phyloP scores from a whole-genome alignment of 1,140 invertebrate genomes.

The Sarcophaga bullata region DNA sequence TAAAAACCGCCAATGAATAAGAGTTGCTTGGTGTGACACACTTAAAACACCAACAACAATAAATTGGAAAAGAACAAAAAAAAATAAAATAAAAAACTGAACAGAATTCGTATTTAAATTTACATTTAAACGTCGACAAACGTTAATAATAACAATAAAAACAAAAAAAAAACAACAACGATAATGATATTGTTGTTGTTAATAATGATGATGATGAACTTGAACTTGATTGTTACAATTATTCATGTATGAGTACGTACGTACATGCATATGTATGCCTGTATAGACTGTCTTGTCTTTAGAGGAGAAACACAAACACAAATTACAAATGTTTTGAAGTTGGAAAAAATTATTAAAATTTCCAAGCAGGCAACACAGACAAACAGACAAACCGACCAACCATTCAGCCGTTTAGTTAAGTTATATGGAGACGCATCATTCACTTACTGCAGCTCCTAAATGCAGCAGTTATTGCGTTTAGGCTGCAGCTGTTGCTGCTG shows the following conservation, averaged over 20 bases:
- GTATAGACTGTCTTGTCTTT: background rate
- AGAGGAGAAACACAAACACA: background rate
- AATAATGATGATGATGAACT: constrained; percentile 18
- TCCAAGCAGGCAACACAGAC: background rate
- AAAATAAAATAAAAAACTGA: too few species aligned
- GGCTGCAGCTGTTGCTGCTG: background rate
- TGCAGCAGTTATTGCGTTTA: background rate
- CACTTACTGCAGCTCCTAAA: background rate
- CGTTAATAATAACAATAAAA: too few species aligned
- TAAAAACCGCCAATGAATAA: too few species aligned
- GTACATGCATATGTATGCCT: background rate
- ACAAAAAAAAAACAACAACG: too few species aligned
- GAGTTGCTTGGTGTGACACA: too few species aligned
- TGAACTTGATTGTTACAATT: constrained; percentile 22
- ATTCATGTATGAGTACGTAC: background rate
- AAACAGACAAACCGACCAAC: background rate
- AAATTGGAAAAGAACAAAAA: too few species aligned
- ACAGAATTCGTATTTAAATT: too few species aligned
- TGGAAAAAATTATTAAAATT: constrained; percentile 2
- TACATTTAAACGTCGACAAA: too few species aligned
- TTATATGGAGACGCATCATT: constrained; percentile 1
- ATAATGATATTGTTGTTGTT: background rate
- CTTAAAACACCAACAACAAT: too few species aligned
- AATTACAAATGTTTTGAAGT: background rate
- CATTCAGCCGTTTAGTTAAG: background rate